A percentile compares a stretch with the other conserved stretches of the same genome.
Conservation (phyloP, 1,140 invertebrate genomes). For the Solen grandis region DNA sequence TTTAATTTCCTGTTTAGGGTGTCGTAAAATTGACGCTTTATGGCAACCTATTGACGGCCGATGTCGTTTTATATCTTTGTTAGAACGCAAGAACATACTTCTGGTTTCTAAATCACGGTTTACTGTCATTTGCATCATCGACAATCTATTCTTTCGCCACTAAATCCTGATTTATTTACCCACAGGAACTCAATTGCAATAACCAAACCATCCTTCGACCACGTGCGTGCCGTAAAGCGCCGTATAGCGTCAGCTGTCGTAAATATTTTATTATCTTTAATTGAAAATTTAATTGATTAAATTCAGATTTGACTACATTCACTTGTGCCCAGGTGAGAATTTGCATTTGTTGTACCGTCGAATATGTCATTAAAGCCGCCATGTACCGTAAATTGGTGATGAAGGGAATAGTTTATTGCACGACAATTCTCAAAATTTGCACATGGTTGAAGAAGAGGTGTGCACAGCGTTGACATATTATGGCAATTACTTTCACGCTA, state of each 20-base stretch:
- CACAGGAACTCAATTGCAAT: not conserved
- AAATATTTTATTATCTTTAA: not conserved
- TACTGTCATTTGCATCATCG: constrained; percentile 16
- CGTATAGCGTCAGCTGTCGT: not conserved
- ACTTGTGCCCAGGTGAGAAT: too few species aligned
- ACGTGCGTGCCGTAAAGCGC: not conserved
- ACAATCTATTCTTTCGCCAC: constrained; percentile 4
- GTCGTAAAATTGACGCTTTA: constrained; percentile 32
- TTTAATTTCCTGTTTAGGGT: constrained; percentile 53
- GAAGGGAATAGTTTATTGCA: too few species aligned
- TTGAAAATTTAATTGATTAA: not conserved
- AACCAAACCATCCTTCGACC: not conserved
- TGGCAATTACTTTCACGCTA: too few species aligned
- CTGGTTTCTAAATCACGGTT: constrained; percentile 31
- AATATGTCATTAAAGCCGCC: too few species aligned
- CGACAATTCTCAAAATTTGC: too few species aligned
- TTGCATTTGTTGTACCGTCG: too few species aligned
- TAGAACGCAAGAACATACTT: constrained; percentile 9
- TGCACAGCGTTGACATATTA: too few species aligned
- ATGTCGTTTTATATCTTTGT: constrained; percentile 16
- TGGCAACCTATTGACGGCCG: not conserved
- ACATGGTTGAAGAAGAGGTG: too few species aligned
- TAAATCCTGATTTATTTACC: constrained; percentile 22
- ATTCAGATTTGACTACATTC: too few species aligned
- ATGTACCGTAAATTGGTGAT: too few species aligned